Conservation (phyloP, 2,113 vertebrate species). For the Mus pahari region DNA sequence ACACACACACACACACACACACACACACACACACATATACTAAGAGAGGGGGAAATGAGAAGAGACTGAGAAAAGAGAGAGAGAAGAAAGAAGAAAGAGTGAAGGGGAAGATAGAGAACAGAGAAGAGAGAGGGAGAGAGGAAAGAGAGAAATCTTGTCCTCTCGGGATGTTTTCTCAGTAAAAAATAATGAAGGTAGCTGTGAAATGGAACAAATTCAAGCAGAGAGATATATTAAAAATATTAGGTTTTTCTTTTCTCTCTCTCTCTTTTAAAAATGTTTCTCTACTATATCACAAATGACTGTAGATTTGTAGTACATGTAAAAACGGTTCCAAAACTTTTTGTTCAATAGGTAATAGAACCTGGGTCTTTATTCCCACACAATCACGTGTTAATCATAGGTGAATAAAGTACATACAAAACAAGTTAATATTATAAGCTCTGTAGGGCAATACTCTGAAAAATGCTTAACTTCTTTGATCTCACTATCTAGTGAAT, state of each 20-base stretch:
- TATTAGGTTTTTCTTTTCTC: neutral
- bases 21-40: no score
- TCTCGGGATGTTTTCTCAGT: neutral
- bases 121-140: no score
- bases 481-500: neutral
- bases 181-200: neutral
- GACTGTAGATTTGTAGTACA: neutral
- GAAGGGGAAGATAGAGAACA: rapidly evolving
- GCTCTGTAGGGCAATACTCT: neutral
- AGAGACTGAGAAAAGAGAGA: no score
- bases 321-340: neutral
- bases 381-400: neutral
- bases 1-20: neutral
- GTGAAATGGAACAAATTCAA: neutral
- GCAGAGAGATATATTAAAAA: neutral
- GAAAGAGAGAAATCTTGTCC: neutral
- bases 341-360: neutral
- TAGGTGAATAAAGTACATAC: neutral
- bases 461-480: neutral
- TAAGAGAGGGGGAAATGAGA: no score
- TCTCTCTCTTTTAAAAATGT: neutral
- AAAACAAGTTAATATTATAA: neutral
- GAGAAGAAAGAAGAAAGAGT: no score
- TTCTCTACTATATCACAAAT: neutral
- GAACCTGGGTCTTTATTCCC: neutral